Evolutionary conservation across 2,888 invertebrate species (phyloP).

Genomic region (Aricia artaxerxes): DNA sequence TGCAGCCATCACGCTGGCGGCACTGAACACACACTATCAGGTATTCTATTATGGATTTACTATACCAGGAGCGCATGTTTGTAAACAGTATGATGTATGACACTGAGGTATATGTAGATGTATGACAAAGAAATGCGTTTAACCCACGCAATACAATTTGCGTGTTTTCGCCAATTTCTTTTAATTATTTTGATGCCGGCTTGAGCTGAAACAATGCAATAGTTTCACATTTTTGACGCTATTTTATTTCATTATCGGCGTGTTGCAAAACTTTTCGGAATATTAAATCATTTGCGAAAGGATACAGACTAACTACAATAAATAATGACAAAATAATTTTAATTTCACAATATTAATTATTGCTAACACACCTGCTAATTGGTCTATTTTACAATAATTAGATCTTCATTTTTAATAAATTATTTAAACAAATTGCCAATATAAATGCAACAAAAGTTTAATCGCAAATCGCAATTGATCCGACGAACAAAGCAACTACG

Average conservation of each 20-base stretch:
- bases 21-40: conserved; percentile 62
- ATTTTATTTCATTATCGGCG: neutral
- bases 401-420: neutral
- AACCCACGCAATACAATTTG: neutral
- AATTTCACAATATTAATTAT: too few relatives aligned
- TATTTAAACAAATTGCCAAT: neutral
- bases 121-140: conserved; percentile 12
- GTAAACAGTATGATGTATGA: conserved; percentile 4
- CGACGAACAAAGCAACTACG: neutral
- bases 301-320: neutral
- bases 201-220: neutral
- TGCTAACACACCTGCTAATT: neutral
- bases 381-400: neutral
- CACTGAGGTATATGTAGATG: too few relatives aligned
- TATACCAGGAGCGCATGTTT: conserved; percentile 13
- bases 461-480: neutral
- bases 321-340: too few relatives aligned
- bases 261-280: neutral
- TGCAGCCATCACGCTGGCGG: conserved; percentile 63
- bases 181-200: neutral
- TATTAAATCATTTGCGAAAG: neutral
- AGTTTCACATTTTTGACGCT: neutral
- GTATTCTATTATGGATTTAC: conserved; percentile 42
- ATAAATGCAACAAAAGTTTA: neutral
- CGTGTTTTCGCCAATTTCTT: neutral